Conservation (phyloP, 2,888 invertebrate species). For the Conus canariensis region DNA sequence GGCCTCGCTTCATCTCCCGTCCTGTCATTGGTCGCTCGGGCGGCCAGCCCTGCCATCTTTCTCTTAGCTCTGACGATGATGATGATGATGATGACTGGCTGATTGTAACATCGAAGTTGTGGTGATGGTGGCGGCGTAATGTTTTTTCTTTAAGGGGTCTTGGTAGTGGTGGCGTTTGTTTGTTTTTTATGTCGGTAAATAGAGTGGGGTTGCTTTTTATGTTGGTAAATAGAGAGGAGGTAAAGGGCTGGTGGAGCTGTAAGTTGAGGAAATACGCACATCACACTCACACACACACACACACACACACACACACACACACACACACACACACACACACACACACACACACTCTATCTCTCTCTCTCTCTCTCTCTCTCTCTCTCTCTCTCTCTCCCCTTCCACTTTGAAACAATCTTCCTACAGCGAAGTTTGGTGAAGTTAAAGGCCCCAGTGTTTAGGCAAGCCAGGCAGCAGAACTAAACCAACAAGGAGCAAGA, state of each 20-base stretch:
- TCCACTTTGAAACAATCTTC: no score
- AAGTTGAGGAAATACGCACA: no score
- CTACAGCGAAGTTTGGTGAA: neutral
- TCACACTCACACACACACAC: no score
- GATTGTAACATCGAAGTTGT: neutral
- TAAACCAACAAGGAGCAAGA: neutral
- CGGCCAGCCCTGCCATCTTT: no score
- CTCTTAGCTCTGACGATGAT: no score
- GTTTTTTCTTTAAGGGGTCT: neutral
- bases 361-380: neutral
- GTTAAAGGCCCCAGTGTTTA: neutral
- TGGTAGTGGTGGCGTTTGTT: no score
- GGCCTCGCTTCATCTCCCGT: constrained; percentile 32
- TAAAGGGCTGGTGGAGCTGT: no score
- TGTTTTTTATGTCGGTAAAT: no score
- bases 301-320: no score
- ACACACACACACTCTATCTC: neutral
- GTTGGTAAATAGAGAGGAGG: no score
- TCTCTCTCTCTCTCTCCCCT: neutral
- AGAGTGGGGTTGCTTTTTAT: no score
- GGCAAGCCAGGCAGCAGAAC: neutral
- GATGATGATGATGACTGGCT: neutral
- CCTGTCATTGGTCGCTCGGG: constrained; percentile 32
- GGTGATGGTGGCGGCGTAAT: neutral
- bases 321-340: no score